Evolutionary conservation across 2,797 vertebrate species (phyloP).

Genomic region (Clarias fuscus): DNA sequence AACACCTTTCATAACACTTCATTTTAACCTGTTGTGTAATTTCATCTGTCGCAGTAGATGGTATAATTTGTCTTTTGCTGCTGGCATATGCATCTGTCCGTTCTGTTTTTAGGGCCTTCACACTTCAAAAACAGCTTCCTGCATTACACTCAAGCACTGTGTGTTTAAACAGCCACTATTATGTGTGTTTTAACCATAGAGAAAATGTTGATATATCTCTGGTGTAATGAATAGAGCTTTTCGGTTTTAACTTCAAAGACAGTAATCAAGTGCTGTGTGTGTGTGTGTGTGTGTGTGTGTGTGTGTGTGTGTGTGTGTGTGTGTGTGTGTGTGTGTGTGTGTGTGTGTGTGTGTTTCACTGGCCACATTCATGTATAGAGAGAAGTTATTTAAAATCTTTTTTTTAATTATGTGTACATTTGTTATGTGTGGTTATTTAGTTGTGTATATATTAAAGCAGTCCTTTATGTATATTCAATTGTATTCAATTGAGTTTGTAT

Average conservation of each 20-base stretch:
- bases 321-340: constrained; percentile 4
- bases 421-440: not conserved
- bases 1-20: not conserved
- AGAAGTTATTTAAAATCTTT: not conserved
- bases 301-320: constrained; percentile 3
- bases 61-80: not conserved
- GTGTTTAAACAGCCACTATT: not conserved
- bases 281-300: constrained; percentile 19
- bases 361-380: not conserved
- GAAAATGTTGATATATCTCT: constrained; percentile 4
- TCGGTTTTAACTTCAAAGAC: constrained; percentile 21
- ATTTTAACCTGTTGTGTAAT: not conserved
- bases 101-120: not conserved
- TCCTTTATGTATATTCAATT: not conserved
- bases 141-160: not conserved
- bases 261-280: constrained; percentile 16
- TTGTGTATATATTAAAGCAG: not conserved
- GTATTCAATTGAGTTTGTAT: not conserved
- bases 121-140: not conserved
- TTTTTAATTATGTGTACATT: no score
- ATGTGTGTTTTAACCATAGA: not conserved
- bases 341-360: constrained; percentile 12
- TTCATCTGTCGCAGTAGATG: not conserved
- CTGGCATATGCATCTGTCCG: not conserved
- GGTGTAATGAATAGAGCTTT: not conserved